These are phyloP conservation scores for Archips crataeganus DNA, from an alignment of 2,888 invertebrate species.

Conservation along the genomic window DNA sequence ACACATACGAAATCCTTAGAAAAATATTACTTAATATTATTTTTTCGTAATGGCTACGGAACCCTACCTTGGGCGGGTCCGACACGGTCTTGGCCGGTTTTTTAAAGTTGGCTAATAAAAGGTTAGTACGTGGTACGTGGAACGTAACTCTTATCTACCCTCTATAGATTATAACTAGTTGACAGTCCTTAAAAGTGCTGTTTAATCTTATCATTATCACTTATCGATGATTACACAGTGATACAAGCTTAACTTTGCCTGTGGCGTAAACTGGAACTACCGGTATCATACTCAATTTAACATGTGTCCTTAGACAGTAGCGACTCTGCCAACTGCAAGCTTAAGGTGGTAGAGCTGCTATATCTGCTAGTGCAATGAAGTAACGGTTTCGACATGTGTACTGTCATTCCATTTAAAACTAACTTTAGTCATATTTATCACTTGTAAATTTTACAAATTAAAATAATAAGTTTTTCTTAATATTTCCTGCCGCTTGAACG, in stretches of 20 bases:
- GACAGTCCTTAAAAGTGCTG: background rate
- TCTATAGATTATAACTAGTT: background rate
- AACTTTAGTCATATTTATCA: background rate
- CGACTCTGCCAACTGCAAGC: background rate
- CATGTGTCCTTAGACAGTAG: background rate
- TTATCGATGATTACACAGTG: slow-evolving; percentile 4
- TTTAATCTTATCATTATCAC: slow-evolving; percentile 8
- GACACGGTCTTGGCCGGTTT: too few species aligned
- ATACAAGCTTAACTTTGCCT: background rate
- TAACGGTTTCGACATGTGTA: slow-evolving; percentile 2
- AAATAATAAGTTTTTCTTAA: too few species aligned
- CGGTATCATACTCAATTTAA: background rate
- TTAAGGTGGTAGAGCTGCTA: background rate
- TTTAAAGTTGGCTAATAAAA: too few species aligned
- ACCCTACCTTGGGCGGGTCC: too few species aligned
- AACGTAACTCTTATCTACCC: background rate
- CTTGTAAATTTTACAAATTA: background rate
- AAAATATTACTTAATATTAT: too few species aligned
- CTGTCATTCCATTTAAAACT: background rate
- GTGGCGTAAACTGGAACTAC: background rate
- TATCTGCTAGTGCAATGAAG: background rate
- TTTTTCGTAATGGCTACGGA: too few species aligned
- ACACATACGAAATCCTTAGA: too few species aligned
- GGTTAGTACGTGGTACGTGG: background rate
- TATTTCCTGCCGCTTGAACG: too few species aligned